These are phyloP conservation scores for Fragum sueziense DNA, from an alignment of 2,888 invertebrate genomes.

Conservation along the genomic window DNA sequence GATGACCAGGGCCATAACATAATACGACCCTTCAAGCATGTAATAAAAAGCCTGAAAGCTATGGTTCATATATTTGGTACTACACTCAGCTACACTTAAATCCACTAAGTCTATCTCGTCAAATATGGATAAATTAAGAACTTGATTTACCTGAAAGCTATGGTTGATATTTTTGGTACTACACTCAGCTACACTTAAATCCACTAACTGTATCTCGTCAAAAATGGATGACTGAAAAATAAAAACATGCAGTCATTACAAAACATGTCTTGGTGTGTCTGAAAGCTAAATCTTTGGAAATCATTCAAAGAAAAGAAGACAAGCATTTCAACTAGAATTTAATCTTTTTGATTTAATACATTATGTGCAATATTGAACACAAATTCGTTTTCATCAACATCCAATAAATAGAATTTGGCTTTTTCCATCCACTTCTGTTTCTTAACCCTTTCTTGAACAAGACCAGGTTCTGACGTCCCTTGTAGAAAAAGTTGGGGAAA, in stretches of 20 bases:
- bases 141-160: slow-evolving; percentile 90
- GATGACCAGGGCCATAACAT: too few species aligned
- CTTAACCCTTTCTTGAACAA: not conserved
- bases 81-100: slow-evolving; percentile 93
- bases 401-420: too few species aligned
- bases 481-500: not conserved
- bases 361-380: too few species aligned
- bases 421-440: too few species aligned
- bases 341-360: too few species aligned
- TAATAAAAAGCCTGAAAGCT: slow-evolving; percentile 96
- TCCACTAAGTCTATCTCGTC: slow-evolving; percentile 94
- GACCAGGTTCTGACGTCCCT: not conserved
- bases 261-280: too few species aligned
- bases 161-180: slow-evolving; percentile 93
- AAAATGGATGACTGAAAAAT: slow-evolving; percentile 92
- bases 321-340: too few species aligned
- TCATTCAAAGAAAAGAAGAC: too few species aligned
- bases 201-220: slow-evolving; percentile 93
- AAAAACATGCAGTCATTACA: slow-evolving; percentile 39
- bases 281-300: too few species aligned
- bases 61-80: slow-evolving; percentile 92
- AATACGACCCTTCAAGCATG: too few species aligned
- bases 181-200: slow-evolving; percentile 93
- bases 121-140: slow-evolving; percentile 93
- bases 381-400: too few species aligned